Base-by-base conservation (phyloP, 1,140 invertebrate species). In the Phenacoccus solenopsis region DNA sequence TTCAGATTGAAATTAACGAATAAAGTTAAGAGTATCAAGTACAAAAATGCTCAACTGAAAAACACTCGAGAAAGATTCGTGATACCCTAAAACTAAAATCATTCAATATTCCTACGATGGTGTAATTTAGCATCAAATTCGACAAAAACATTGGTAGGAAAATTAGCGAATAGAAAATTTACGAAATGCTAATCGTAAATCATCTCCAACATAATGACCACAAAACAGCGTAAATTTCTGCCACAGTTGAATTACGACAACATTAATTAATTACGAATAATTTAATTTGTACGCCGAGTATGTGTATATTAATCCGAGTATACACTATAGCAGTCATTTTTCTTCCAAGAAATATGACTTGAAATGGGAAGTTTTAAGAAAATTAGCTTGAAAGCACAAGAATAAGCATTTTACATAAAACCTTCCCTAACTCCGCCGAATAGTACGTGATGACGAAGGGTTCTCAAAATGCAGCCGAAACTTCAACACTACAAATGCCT, bases 181-280 rank as follows among this genome's bases (percentile, higher is more conserved):
- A n/a, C 13, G 38, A 49, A 49, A 49, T 49, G 2, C 38, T 49
- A 49, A 49, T 49, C 38, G 38, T 49, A 49, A 49, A 49, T 49
- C 38, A 49, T 49, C 5, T n/a, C 2, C 16, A 49, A 49, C 38
- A 49, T 49, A 49, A 49, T 49, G 38, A 49, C 38, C 38, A 49
- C 38, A 49, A 49, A 49, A 49, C 38, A 16, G 38, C 20, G 38
- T 49, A 49, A 49, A 49, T 49, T 49, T n/a, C 5, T n/a, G 38
- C 38, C 38, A 49, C 38, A 5, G 38, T n/a, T 49, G 38, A 49
- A 49, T 49, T 49, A 49, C 38, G 12, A n/a, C 20, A 49, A 49
- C 38, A n/a, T 49, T 49, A 49, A 49, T 49, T 49, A 49, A 49
- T 49, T 49, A 49, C 38, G 38, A 49, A 49, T 49, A 49, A 49